phyloP scores from a whole-genome alignment of 2,797 vertebrate species.

The Gorsachius magnificus region DNA sequence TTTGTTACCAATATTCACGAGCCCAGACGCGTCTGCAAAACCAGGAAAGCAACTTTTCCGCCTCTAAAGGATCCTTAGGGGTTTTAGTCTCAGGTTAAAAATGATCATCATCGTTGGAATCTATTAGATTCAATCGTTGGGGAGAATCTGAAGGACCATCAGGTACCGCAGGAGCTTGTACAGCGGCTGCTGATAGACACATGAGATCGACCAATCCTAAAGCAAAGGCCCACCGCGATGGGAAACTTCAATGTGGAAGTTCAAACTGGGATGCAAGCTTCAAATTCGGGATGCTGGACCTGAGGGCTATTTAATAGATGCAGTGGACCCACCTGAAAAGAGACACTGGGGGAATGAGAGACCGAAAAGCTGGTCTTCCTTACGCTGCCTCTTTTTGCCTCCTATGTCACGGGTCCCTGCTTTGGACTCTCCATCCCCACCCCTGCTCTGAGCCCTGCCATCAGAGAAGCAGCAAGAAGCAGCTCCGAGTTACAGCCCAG shows the following conservation, averaged over 20 bases:
- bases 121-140: neutral
- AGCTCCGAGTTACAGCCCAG: neutral
- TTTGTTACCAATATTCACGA: neutral
- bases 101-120: neutral
- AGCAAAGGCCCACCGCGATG: rapidly evolving
- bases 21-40: neutral
- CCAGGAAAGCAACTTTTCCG: neutral
- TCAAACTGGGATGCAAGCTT: neutral
- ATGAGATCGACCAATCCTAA: rapidly evolving
- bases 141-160: neutral
- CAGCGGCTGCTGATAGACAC: neutral
- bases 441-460: neutral
- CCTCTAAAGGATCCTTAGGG: neutral
- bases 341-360: no score
- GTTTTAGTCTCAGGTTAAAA: neutral
- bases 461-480: neutral
- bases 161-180: neutral
- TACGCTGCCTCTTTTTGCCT: neutral
- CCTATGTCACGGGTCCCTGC: neutral
- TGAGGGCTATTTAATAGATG: neutral
- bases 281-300: neutral
- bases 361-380: neutral
- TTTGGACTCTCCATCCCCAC: neutral
- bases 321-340: neutral
- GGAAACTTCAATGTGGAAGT: neutral